Evolutionary conservation across 2,888 invertebrate species (phyloP), one percentile per base, ranked within the genome.

Genomic region (Sipha maydis): DNA sequence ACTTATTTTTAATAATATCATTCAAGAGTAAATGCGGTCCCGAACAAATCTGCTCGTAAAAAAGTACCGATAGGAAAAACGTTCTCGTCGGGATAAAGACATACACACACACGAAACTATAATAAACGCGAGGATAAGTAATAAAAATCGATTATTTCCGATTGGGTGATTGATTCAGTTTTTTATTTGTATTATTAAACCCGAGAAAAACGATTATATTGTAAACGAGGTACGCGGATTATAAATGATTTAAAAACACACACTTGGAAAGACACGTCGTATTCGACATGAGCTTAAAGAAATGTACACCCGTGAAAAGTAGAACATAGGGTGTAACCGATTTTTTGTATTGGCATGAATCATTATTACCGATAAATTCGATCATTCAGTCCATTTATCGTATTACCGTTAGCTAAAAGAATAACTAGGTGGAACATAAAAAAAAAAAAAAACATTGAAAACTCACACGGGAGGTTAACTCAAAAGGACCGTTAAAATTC

Each of bases 91-190:
- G 25, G 54, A 83, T 25, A 83, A n/a, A 38, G 21, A 11, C 19
- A 38, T 2, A 11, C 14, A 38, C 5, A 11, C 14, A 38, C n/a
- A 69, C 48, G 31, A 41, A 28, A 28, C 21, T 14, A 67, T 48
- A 79, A 79, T 69, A 85, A 76, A 67, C 31, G 67, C 28, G 41
- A 48, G 38, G 77, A 61, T 54, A 54, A 31, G 85, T 56, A 86
- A 88, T 80, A 75, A 88, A 82, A 88, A 88, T 82, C 88, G 48
- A 56, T 88, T 88, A 67, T 80, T 82, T 88, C 86, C 80, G 79
- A 88, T 88, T 67, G 82, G 82, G 56, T 73, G 38, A 54, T 71
- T 56, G 86, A 80, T 86, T 86, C 73, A 41, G 80, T 86, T 67
- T 83, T 76, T 85, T 84, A 77, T 77, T 56, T 76, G 31, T 75